Evolutionary conservation across 92 coral and sea anemone genomes (phyloP).

Genomic region (Parazoanthus darwini): DNA sequence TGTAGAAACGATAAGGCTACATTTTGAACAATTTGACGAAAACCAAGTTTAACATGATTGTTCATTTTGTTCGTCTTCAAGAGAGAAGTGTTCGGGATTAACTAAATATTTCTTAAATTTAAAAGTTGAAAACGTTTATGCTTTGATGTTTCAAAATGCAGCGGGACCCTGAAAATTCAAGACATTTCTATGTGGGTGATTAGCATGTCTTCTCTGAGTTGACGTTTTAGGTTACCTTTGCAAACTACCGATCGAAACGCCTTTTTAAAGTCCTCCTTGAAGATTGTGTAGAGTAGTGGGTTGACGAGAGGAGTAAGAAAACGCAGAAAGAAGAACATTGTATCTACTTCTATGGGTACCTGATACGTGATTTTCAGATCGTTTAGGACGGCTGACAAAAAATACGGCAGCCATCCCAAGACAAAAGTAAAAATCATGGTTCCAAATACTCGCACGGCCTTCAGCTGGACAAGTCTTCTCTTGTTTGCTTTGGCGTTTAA

Average conservation of each 20-base stretch:
- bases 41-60: too few relatives aligned
- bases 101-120: too few relatives aligned
- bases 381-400: conserved; percentile 53
- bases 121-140: background rate
- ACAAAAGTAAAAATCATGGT: conserved; percentile 69
- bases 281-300: conserved; percentile 72
- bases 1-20: too few relatives aligned
- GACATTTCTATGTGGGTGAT: background rate
- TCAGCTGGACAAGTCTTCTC: conserved; percentile 58
- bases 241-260: conserved; percentile 49
- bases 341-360: conserved; percentile 52
- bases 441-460: conserved; percentile 72
- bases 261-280: conserved; percentile 78
- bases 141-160: background rate
- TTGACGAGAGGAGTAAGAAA: conserved; percentile 63
- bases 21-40: too few relatives aligned
- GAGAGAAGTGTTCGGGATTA: too few relatives aligned
- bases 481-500: conserved; percentile 35
- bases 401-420: conserved; percentile 77
- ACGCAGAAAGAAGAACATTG: conserved; percentile 59
- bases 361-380: conserved; percentile 44
- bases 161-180: background rate
- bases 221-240: conserved; percentile 12
- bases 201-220: conserved; percentile 3
- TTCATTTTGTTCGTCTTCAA: too few relatives aligned